Base-by-base conservation (phyloP, 1,140 invertebrate species). In the Drosophila tristis region DNA sequence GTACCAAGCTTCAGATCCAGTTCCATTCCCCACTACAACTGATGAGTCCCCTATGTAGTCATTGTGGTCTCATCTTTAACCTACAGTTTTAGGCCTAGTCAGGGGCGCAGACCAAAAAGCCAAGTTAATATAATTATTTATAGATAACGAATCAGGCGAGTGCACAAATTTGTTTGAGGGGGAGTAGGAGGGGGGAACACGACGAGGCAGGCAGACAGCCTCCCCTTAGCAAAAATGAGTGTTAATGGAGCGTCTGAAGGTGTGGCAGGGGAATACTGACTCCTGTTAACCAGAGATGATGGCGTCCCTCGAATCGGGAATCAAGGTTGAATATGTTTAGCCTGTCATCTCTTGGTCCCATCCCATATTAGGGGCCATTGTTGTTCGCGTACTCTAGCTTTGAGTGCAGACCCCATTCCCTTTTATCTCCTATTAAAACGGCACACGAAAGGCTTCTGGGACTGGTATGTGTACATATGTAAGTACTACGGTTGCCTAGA, bases 41-140 rank as follows among this genome's bases (percentile, higher is more conserved):
- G 71, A 74, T 74, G 53, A 74, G 54, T 64, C 61, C 61, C 62
- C 74, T 55, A 25, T 29, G 26, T 59, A 13, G 60, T 64, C 71
- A 23, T 70, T n/a, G 16, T 20, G 2, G 20, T 20, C 25, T 2
- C 26, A 3, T 13, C 48, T 13, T 39, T 39, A 39, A 39, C 15
- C 23, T 11, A 15, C 20, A 4, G 48, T 29, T 15, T 54, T n/a
- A 56, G 64, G 66, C 64, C 66, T 70, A 70, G 64, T 50, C 66
- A 39, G 35, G 11, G 11, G 35, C 43, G 45, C 31, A 72, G 63
- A 78, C 61, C 82, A 85, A 74, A 81, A 85, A 85, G 82, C 81
- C 87, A 85, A 85, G 81, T 85, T 85, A 87, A 85, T 85, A 85
- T 85, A 85, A 87, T 85, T 85, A 85, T 85, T 87, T 85, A 81